Base-by-base conservation (phyloP, 2,113 vertebrate genomes). In the Erpornis zantholeuca region DNA sequence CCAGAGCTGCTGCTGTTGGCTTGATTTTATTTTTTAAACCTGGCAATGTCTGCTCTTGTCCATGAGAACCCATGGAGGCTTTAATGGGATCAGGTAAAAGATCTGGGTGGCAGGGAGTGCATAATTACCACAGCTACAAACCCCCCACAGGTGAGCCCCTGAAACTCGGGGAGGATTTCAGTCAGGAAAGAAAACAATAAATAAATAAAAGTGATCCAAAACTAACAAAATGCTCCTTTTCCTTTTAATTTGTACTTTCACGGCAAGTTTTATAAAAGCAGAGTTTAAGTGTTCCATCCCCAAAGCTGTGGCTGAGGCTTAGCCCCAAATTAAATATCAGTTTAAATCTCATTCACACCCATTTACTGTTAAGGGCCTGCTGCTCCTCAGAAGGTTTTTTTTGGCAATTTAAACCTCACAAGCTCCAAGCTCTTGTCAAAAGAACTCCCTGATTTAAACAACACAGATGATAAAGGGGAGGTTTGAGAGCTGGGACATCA, bases 11-110 rank as follows among this genome's bases (percentile, higher is more conserved):
- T 95, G 92, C 83, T 88, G 70, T 33, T 91, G 83, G 29, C 65
- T 95, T 73, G 29, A 36, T 73, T 76, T 92, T 96, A 84, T 91
- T 96, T 95, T 95, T 82, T 87, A 92, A 96, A 77, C 52, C 45
- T 68, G 77, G 38, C 16, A 65, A 72, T 65, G 84, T 50, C 89
- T 92, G 78, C 71, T 83, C 61, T 72, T 86, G 76, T 59, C 70
- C 88, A 79, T 78, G 73, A 86, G 72, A 28, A 84, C 44, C 79
- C 54, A 52, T 50, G 69, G 38, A 83, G 92, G 60, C 24, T 76
- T 69, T 53, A 16, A 8, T 64, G 44, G 45, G 44, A 18, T 31
- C 31, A 82, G 78, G 49, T 29, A 61, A 79, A 12, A 8, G 20
- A 33, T 40, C 49, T 75, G 23, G 53, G 38, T 66, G 88, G 25